Evolutionary conservation across 1,140 invertebrate genomes (phyloP).

Genomic region (Drosophila quadrilineata): DNA sequence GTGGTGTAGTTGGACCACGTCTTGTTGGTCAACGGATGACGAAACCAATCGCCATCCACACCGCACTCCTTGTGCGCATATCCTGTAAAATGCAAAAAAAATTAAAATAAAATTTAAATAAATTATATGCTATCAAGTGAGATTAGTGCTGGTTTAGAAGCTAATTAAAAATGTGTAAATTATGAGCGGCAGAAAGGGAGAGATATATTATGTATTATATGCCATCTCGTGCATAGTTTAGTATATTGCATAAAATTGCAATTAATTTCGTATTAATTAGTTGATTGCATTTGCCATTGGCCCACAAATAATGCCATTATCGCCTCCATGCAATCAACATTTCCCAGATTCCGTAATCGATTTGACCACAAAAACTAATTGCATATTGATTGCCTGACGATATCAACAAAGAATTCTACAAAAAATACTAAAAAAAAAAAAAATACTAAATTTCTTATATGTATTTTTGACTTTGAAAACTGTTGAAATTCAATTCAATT

Average conservation of each 20-base stretch:
- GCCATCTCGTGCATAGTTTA: neutral
- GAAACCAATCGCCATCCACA: conserved; percentile 84
- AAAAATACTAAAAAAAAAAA: too few relatives aligned
- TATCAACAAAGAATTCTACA: too few relatives aligned
- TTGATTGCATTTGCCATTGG: conserved; percentile 20
- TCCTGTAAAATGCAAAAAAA: conserved; percentile 78
- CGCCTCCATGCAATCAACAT: neutral
- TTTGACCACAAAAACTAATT: conserved; percentile 33
- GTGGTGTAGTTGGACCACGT: conserved; percentile 95
- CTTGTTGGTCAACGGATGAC: conserved; percentile 83
- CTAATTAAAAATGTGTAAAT: too few relatives aligned
- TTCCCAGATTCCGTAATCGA: conserved; percentile 15
- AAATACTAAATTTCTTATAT: too few relatives aligned
- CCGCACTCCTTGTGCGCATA: conserved; percentile 85
- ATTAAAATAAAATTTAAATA: conserved; percentile 7
- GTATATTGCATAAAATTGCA: neutral
- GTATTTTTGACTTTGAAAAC: too few relatives aligned
- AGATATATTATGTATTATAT: too few relatives aligned
- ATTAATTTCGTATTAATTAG: conserved; percentile 21
- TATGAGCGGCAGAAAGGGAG: too few relatives aligned
- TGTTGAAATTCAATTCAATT: too few relatives aligned
- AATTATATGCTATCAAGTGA: too few relatives aligned
- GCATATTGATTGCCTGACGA: conserved; percentile 18
- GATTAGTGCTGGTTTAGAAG: too few relatives aligned
- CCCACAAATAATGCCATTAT: conserved; percentile 5